phyloP scores from a whole-genome alignment of 2,888 invertebrate genomes.

The Papilio protenor region DNA sequence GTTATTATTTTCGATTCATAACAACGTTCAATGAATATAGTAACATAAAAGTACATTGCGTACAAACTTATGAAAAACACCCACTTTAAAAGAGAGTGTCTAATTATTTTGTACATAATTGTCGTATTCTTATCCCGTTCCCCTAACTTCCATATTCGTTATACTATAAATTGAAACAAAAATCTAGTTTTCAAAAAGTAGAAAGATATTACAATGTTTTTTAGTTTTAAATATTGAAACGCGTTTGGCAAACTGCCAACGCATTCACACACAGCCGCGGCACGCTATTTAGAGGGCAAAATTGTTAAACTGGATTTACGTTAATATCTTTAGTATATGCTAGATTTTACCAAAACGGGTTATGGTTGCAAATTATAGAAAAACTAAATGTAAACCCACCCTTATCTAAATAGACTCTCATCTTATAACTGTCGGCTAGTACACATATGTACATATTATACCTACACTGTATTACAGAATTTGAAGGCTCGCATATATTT shows the following conservation, averaged over 20 bases:
- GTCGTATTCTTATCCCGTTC: too few species aligned
- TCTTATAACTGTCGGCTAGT: neutral
- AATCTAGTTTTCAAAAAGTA: neutral
- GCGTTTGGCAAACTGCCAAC: conserved; percentile 9
- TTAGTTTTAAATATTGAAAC: conserved; percentile 5
- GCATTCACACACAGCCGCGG: neutral
- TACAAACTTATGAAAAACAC: neutral
- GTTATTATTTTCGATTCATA: conserved; percentile 38
- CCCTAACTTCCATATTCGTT: too few species aligned
- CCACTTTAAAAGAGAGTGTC: too few species aligned
- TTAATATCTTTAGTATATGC: neutral
- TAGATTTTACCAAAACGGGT: neutral
- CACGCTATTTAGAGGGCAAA: neutral
- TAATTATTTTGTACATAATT: too few species aligned
- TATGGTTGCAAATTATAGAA: neutral
- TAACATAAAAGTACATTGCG: neutral
- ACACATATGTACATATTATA: neutral
- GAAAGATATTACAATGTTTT: neutral
- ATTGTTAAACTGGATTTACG: conserved; percentile 10
- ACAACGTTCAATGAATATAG: conserved; percentile 22
- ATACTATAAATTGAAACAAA: neutral
- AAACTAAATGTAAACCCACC: neutral
- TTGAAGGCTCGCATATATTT: too few species aligned
- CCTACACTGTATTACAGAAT: neutral
- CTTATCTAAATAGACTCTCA: neutral